Evolutionary conservation across 2,888 invertebrate species (phyloP), one percentile per base, ranked within the genome.

Genomic region (Chrysopilus asiliformis): DNA sequence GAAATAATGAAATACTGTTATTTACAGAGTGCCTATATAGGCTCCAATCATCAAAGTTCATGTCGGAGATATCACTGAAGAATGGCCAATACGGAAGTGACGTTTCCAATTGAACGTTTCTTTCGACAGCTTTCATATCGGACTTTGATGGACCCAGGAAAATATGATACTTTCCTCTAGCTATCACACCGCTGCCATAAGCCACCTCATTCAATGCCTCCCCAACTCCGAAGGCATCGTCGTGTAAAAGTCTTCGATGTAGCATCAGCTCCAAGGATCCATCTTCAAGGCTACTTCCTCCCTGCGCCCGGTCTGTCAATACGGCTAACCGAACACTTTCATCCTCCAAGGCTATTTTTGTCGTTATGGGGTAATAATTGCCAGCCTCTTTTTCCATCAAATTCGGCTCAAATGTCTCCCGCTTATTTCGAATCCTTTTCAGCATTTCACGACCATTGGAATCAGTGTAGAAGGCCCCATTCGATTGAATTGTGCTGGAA

Each of bases 301-400:
- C 90, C 63, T 87, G 77, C 0, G 87, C 72, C 32, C 89, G 68
- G 56, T 90, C 90, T 1, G 74, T 80, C 1, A 89, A 49, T 16
- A 60, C 38, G 3, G 58, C 56, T 38, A 64, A 38, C 4, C 63
- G 52, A 33, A 44, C 51, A n/a, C 49, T 34, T 1, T 53, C 52
- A 51, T 82, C 79, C 45, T 74, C 66, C 1, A 89, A 61, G 12
- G 68, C 68, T 27, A 94, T 87, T 49, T 81, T 74, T 7, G 84
- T 80, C 0, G 84, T 89, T 0, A 97, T 71, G 0, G 97, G 97
- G 56, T 93, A 97, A 56, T 95, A 97, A 58, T 98, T 98, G 0
- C 79, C 86, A 1, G 90, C 68, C 0, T 85, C 61, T 0, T 74
- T 71, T 54, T 94, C 90, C 0, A 66, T 57, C 25, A 86, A 51